Base-by-base conservation (phyloP, 1,140 invertebrate species). In the Zophobas morio region DNA sequence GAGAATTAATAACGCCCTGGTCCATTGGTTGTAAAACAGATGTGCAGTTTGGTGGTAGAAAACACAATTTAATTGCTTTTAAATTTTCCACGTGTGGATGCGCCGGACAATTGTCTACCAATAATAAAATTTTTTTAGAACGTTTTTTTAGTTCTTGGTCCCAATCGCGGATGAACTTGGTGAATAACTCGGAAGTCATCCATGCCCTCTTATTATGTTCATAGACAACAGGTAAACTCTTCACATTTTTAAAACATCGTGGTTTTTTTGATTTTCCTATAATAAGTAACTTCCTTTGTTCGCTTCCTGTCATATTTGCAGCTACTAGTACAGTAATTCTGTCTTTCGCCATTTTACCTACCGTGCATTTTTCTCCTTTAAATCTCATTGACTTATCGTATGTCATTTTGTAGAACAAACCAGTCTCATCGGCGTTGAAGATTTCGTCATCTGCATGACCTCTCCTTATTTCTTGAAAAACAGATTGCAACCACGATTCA, bases 1-100 rank as follows among this genome's bases (percentile, higher is more conserved):
- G 34, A 20, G 5, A 5, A 5, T 20, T 60, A 8, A 88, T 89
- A 20, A 89, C 81, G 53, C 86, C 85, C 80, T 87, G 85, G 79
- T 88, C 86, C 83, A 89, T 86, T 74, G 87, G 87, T 80, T 89
- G 87, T 51, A 88, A 79, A 51, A 85, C 77, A 60, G 83, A 84
- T 49, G 87, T 88, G 4, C 83, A 85, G 81, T 89, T 88, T 72
- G 85, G 79, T 66, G 87, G 87, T 32, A 88, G 77, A 84, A 86
- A 87, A 32, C 78, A 79, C 0, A 86, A 37, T 70, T 85, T 84
- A 54, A 88, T 85, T 81, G 84, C 84, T 78, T 79, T 80, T 70
- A 85, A 80, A 71, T 87, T 81, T 49, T 79, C 66, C 81, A 84
- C 81, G 70, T 75, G 5, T 1, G 81, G 82, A 79, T 85, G 84